These are phyloP conservation scores for Aphaenogaster floridana DNA, from an alignment of 1,140 invertebrate species.

Conservation along the genomic window DNA sequence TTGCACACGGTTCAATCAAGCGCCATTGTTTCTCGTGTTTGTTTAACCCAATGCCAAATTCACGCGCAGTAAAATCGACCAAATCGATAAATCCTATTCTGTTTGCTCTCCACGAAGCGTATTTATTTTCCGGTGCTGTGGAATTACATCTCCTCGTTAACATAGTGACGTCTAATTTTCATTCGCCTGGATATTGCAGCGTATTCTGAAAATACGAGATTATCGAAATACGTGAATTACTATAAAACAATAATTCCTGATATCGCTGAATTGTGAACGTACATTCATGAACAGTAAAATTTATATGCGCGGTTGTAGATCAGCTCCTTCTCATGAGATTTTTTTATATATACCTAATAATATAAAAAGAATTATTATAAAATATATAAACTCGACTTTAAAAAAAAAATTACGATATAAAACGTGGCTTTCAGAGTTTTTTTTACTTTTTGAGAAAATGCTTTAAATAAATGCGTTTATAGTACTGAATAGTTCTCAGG, in stretches of 20 bases:
- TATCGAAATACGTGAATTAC: neutral
- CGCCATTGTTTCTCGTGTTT: constrained; percentile 51
- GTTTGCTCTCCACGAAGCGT: constrained; percentile 15
- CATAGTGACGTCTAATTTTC: constrained; percentile 22
- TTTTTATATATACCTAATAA: neutral
- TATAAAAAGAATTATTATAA: neutral
- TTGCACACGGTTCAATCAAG: constrained; percentile 42
- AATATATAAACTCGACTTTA: neutral
- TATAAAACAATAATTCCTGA: constrained; percentile 14
- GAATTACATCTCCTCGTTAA: constrained; percentile 29
- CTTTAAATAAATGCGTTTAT: neutral
- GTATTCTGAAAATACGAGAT: constrained; percentile 12
- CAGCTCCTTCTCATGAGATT: neutral
- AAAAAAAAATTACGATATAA: neutral
- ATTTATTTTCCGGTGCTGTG: constrained; percentile 25
- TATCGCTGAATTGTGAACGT: neutral
- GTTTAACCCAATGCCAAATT: constrained; percentile 58
- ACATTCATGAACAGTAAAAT: neutral
- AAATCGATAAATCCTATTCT: constrained; percentile 43
- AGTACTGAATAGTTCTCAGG: neutral
- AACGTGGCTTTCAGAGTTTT: neutral
- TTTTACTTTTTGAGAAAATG: neutral
- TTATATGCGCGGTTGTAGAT: neutral
- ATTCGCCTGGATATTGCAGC: constrained; percentile 1
- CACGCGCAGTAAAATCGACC: constrained; percentile 29